These are phyloP conservation scores for Sebastes nivosus DNA, from an alignment of 2,797 vertebrate species.

Conservation along the genomic window DNA sequence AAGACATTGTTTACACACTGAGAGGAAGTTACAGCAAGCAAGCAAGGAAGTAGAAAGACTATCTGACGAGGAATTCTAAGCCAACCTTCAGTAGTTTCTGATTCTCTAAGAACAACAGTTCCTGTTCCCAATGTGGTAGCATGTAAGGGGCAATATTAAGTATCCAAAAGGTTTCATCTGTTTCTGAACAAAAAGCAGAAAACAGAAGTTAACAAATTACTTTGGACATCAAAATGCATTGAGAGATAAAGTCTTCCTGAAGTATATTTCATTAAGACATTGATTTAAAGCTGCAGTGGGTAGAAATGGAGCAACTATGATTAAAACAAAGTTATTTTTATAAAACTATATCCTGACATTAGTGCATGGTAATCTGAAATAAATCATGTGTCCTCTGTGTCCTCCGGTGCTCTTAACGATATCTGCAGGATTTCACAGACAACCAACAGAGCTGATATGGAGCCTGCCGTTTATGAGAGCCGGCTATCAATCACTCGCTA, in stretches of 20 bases:
- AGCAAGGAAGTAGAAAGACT: neutral
- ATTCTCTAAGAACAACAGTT: neutral
- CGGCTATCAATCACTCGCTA: no score
- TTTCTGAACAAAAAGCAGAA: neutral
- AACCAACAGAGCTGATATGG: no score
- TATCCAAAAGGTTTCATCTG: neutral
- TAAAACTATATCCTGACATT: no score
- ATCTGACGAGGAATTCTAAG: neutral
- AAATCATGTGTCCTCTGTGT: no score
- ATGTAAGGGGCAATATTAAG: neutral
- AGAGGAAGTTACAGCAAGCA: neutral
- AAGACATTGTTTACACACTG: neutral
- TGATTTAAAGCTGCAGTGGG: no score
- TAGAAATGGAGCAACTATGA: no score
- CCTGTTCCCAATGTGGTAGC: neutral
- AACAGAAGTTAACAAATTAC: no score
- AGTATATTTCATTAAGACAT: neutral
- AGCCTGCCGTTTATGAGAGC: no score
- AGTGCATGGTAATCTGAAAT: no score
- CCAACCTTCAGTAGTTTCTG: neutral
- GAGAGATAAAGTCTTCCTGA: neutral
- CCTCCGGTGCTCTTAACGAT: no score
- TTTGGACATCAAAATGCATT: neutral
- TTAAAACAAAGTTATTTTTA: no score
- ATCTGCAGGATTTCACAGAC: no score